Conservation (phyloP, 2,797 vertebrate species). For the Acrossocheilus wenchowensis region DNA sequence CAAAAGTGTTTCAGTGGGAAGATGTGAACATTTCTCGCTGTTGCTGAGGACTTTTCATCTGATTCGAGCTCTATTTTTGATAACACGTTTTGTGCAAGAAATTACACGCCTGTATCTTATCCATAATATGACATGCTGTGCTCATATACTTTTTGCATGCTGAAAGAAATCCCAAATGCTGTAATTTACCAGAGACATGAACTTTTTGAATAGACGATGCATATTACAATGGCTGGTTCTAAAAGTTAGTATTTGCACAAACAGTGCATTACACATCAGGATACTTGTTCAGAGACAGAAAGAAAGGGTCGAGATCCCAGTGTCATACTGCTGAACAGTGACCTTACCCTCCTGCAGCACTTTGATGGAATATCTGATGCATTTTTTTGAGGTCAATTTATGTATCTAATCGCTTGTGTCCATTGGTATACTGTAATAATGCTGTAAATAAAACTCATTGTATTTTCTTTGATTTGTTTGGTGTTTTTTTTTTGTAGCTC, state of each 20-base stretch:
- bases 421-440: constrained; percentile 67
- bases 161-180: constrained; percentile 68
- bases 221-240: constrained; percentile 32
- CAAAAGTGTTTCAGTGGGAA: not conserved
- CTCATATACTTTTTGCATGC: constrained; percentile 49
- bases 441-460: constrained; percentile 82
- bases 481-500: constrained; percentile 24
- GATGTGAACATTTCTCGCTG: not conserved
- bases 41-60: constrained; percentile 30
- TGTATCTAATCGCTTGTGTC: constrained; percentile 62
- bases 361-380: constrained; percentile 66
- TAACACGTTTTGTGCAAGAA: constrained; percentile 23
- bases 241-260: constrained; percentile 27
- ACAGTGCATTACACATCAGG: constrained; percentile 4
- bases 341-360: constrained; percentile 65
- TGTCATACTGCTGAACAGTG: constrained; percentile 44
- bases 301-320: constrained; percentile 5
- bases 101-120: constrained; percentile 36
- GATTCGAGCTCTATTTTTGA: constrained; percentile 41
- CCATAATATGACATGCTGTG: constrained; percentile 54
- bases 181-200: constrained; percentile 66
- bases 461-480: constrained; percentile 63
- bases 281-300: constrained; percentile 15
- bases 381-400: constrained; percentile 74
- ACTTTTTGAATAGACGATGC: constrained; percentile 17